Conservation (phyloP, 2,113 vertebrate genomes). For the Perca flavescens region DNA sequence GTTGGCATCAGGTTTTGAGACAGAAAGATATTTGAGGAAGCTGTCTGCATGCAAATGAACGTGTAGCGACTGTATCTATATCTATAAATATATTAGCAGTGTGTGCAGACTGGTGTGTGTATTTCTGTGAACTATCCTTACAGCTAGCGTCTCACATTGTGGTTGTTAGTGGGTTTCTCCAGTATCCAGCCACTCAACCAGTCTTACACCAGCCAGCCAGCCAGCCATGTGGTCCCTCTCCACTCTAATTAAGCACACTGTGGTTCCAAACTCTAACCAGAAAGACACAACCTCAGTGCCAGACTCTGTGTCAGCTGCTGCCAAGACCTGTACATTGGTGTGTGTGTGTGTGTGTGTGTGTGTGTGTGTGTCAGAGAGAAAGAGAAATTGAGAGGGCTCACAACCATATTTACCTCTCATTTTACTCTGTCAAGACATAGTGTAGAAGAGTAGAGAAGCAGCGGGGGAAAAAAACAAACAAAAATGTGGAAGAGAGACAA, state of each 20-base stretch:
- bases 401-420: conserved; percentile 68
- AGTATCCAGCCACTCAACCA: conserved; percentile 46
- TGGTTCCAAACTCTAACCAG: conserved; percentile 69
- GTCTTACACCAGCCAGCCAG: conserved; percentile 54
- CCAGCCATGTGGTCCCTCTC: conserved; percentile 66
- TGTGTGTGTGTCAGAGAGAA: conserved; percentile 26
- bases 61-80: conserved; percentile 44
- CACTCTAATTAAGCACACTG: conserved; percentile 77
- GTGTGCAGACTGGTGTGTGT: conserved; percentile 13
- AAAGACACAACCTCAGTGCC: conserved; percentile 63
- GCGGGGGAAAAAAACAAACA: conserved; percentile 46
- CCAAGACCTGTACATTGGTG: conserved; percentile 43
- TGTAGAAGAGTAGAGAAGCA: conserved; percentile 30
- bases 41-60: conserved; percentile 64
- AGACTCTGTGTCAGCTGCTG: conserved; percentile 65
- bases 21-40: conserved; percentile 28
- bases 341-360: conserved; percentile 30
- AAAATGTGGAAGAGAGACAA: conserved; percentile 58
- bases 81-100: conserved; percentile 49
- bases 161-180: conserved; percentile 42
- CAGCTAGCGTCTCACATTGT: conserved; percentile 12
- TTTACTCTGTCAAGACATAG: conserved; percentile 64
- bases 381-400: conserved; percentile 47
- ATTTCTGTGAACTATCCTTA: conserved; percentile 7
- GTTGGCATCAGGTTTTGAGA: conserved; percentile 32